phyloP scores from a whole-genome alignment of 1,140 invertebrate genomes.

The Choristoneura fumiferana region DNA sequence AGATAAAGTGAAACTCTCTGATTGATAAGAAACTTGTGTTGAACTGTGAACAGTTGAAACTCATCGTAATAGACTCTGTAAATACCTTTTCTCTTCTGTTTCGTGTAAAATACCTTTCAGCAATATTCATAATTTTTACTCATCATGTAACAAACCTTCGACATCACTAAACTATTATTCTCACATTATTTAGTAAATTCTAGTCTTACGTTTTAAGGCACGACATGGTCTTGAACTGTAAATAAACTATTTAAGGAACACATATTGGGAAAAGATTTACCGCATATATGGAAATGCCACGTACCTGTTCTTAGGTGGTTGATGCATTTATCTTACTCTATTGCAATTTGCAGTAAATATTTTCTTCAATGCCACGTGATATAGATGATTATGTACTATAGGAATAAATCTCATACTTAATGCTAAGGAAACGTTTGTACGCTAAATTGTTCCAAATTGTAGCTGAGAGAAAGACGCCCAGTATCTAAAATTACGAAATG shows the following conservation, averaged over 20 bases:
- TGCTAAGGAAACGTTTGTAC: conserved; percentile 39
- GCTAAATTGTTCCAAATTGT: conserved; percentile 35
- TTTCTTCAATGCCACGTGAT: conserved; percentile 63
- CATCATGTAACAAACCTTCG: conserved; percentile 30
- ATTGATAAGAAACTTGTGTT: not conserved
- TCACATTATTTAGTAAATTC: conserved; percentile 71
- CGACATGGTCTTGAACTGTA: conserved; percentile 64
- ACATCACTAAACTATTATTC: conserved; percentile 56
- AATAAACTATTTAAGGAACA: conserved; percentile 60
- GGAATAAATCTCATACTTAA: conserved; percentile 61
- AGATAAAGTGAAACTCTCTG: not conserved
- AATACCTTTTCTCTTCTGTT: conserved; percentile 9
- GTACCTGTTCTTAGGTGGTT: conserved; percentile 6
- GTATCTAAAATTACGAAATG: conserved; percentile 34
- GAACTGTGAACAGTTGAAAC: too few relatives aligned
- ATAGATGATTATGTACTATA: conserved; percentile 58
- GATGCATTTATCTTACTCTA: conserved; percentile 27
- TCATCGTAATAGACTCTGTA: not conserved
- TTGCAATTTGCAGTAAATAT: conserved; percentile 52
- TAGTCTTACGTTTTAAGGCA: conserved; percentile 74
- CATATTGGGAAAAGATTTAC: conserved; percentile 55
- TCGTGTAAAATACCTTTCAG: conserved; percentile 31
- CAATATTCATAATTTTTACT: conserved; percentile 29
- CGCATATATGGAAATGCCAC: conserved; percentile 30
- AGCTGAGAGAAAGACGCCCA: conserved; percentile 54